These are phyloP conservation scores for Cavia porcellus DNA, from an alignment of 2,113 vertebrate genomes.

Conservation along the genomic window DNA sequence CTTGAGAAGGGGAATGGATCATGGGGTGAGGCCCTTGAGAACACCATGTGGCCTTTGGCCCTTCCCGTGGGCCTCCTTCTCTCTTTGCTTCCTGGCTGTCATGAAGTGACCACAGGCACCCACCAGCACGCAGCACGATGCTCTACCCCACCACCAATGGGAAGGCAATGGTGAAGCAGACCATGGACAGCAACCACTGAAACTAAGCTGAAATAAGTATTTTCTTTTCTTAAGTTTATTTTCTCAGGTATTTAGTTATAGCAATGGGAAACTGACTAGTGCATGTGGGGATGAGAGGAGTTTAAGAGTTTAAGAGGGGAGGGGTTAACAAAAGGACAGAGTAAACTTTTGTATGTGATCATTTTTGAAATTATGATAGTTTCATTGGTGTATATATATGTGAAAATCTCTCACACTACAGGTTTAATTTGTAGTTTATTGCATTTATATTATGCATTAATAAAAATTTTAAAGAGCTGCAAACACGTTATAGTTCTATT, in stretches of 20 bases:
- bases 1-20: background rate
- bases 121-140: background rate
- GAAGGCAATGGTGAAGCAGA: background rate
- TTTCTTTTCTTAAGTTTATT: background rate
- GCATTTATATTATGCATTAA: slow-evolving; percentile 16
- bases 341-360: background rate
- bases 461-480: background rate
- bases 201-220: background rate
- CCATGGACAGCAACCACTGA: background rate
- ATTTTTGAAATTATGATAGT: background rate
- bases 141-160: background rate
- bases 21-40: background rate
- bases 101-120: background rate
- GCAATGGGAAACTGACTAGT: background rate
- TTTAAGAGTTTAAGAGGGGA: background rate
- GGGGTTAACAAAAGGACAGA: background rate
- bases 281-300: background rate
- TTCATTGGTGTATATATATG: background rate
- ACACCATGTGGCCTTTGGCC: background rate
- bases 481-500: background rate
- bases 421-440: slow-evolving; percentile 7
- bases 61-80: background rate
- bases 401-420: background rate
- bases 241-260: background rate
- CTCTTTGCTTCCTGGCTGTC: background rate